Evolutionary conservation across 2,113 vertebrate genomes (phyloP).

Genomic region (Pao palembangensis): DNA sequence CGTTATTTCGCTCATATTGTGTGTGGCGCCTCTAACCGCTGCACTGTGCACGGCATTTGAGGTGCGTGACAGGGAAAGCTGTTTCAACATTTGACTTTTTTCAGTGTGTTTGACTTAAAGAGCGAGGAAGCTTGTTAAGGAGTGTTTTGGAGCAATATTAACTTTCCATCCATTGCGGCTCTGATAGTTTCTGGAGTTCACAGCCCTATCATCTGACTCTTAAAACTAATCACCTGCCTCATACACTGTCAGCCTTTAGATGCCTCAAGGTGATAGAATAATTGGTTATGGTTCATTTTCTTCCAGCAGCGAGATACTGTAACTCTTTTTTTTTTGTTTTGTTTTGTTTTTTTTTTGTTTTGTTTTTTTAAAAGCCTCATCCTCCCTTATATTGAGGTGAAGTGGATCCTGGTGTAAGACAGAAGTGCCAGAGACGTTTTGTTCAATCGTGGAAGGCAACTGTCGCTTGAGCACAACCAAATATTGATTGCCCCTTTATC

Average conservation of each 20-base stretch:
- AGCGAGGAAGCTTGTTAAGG: slow-evolving; percentile 43
- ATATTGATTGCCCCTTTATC: slow-evolving; percentile 42
- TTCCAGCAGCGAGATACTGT: slow-evolving; percentile 40
- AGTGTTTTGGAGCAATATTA: slow-evolving; percentile 47
- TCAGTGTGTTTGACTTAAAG: slow-evolving; percentile 44
- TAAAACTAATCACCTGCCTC: slow-evolving; percentile 64
- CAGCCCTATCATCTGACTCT: slow-evolving; percentile 61
- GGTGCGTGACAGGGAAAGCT: slow-evolving; percentile 32
- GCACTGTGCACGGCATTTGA: slow-evolving; percentile 9
- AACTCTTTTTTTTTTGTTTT: slow-evolving; percentile 41
- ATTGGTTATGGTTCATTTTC: slow-evolving; percentile 64
- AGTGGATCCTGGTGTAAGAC: slow-evolving; percentile 29
- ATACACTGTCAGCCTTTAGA: slow-evolving; percentile 57
- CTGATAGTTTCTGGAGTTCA: slow-evolving; percentile 57
- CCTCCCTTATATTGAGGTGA: slow-evolving; percentile 32
- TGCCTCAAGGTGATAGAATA: slow-evolving; percentile 63
- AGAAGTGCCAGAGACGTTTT: slow-evolving; percentile 43
- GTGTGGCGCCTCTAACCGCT: background rate
- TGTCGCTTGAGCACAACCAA: slow-evolving; percentile 55
- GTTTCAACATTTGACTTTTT: slow-evolving; percentile 45
- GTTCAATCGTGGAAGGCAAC: slow-evolving; percentile 36
- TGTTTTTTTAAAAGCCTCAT: slow-evolving; percentile 6
- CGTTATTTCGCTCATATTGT: background rate
- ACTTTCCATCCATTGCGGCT: slow-evolving; percentile 42
- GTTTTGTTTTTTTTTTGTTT: too few species aligned